Evolutionary conservation across 1,140 invertebrate genomes (phyloP).

Genomic region (Formica selysi): DNA sequence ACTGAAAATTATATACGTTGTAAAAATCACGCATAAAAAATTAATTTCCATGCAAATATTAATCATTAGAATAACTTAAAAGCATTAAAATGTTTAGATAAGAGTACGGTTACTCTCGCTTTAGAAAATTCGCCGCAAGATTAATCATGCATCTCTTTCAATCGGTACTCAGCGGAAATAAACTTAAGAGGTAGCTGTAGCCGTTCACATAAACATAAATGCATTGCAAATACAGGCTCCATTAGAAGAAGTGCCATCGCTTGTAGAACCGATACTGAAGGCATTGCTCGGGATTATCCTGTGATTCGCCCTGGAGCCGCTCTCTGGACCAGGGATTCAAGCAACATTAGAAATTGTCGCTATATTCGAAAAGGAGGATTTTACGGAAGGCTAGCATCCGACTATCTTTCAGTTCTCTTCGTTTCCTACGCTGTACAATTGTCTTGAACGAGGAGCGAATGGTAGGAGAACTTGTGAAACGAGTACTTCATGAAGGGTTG

Average conservation of each 20-base stretch:
- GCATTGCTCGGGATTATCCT: constrained; percentile 54
- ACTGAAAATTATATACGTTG: not conserved
- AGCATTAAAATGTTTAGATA: not conserved
- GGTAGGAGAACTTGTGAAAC: constrained; percentile 32
- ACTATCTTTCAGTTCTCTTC: constrained; percentile 48
- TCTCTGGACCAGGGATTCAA: constrained; percentile 25
- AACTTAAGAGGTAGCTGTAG: constrained; percentile 39
- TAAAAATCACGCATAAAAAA: not conserved
- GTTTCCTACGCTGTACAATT: constrained; percentile 59
- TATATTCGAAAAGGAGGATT: constrained; percentile 64
- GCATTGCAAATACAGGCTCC: constrained; percentile 38
- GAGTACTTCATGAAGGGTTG: constrained; percentile 27
- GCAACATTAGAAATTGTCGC: constrained; percentile 65
- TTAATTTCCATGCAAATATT: not conserved
- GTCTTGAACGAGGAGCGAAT: constrained; percentile 71
- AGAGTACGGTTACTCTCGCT: not conserved
- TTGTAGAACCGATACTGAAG: constrained; percentile 55
- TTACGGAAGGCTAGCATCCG: constrained; percentile 45
- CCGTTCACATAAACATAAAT: constrained; percentile 56
- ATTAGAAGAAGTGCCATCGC: constrained; percentile 58
- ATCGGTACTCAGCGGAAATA: constrained; percentile 14
- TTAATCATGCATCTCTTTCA: constrained; percentile 20
- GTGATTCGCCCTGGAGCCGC: constrained; percentile 23
- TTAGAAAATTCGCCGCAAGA: constrained; percentile 3
- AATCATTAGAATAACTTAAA: not conserved